These are phyloP conservation scores for Tragelaphus scriptus DNA, from an alignment of 2,113 vertebrate genomes.

Conservation along the genomic window DNA sequence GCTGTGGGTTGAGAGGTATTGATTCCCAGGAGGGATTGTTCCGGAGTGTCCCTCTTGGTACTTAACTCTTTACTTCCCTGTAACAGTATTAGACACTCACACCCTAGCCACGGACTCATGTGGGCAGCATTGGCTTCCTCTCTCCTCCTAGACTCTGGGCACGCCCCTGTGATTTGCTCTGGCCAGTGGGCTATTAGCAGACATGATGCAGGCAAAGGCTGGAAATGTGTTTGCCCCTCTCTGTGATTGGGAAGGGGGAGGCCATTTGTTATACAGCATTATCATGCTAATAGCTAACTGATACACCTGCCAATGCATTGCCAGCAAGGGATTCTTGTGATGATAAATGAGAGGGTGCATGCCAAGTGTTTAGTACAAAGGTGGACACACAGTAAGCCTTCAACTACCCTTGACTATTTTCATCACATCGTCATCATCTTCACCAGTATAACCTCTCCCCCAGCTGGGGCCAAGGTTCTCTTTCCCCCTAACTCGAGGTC, in stretches of 20 bases:
- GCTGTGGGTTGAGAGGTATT: background rate
- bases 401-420: background rate
- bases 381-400: background rate
- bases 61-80: no score
- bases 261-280: constrained; percentile 11
- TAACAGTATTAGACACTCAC: background rate
- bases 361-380: no score
- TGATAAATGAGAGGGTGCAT: background rate
- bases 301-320: background rate
- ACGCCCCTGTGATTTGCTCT: background rate
- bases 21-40: background rate
- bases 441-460: background rate
- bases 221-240: background rate
- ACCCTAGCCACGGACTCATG: rapidly evolving
- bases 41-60: background rate
- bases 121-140: background rate
- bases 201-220: background rate
- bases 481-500: background rate
- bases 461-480: background rate
- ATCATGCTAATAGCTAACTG: background rate
- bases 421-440: rapidly evolving
- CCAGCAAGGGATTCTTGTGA: background rate
- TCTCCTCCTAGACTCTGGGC: background rate
- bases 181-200: background rate
- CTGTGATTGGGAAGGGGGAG: background rate